Base-by-base conservation (phyloP, 2,797 vertebrate genomes). In the Lateolabrax maculatus region DNA sequence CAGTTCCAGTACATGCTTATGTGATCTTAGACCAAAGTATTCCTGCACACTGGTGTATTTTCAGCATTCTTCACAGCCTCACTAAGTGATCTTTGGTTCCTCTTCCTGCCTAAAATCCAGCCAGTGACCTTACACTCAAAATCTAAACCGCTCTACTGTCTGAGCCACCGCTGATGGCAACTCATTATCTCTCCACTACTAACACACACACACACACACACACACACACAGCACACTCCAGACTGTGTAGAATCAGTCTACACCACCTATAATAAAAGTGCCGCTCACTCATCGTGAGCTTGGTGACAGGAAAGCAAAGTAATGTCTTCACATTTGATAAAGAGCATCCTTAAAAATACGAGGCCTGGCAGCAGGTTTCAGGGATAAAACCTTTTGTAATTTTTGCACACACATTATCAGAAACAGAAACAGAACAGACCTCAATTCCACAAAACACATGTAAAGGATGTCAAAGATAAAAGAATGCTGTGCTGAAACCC, bases 231-330 rank as follows among this genome's bases (percentile, higher is more conserved):
- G n/a, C 34, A 61, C 25, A 52, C 11, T 66, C 39, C 71, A 70
- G 18, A 44, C 71, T 23, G 31, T 48, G 75, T 8, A 43, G 65
- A 48, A 29, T 83, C 65, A 60, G 66, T 75, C 58, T 43, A 7
- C 63, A 49, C 46, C 34, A 74, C 65, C 65, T 55, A 34, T 63
- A 51, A 63, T 34, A 63, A 52, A 72, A 48, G 75, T 16, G 64
- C 57, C 3, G 51, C 51, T 77, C 51, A 10, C 13, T 72, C 69
- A 27, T 8, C 16, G n/a, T 23, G 64, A 37, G 62, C 68, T 8
- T 2, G 1, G 31, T 27, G 61, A 56, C 57, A 31, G 48, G 25
- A 4, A 36, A 31, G 16, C 7, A 23, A 62, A 71, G 37, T 15
- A 37, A 34, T 0, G 29, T 51, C 29, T 25, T 21, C 25, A 51